phyloP scores from a whole-genome alignment of 2,113 vertebrate species.

The Eulemur rufifrons region DNA sequence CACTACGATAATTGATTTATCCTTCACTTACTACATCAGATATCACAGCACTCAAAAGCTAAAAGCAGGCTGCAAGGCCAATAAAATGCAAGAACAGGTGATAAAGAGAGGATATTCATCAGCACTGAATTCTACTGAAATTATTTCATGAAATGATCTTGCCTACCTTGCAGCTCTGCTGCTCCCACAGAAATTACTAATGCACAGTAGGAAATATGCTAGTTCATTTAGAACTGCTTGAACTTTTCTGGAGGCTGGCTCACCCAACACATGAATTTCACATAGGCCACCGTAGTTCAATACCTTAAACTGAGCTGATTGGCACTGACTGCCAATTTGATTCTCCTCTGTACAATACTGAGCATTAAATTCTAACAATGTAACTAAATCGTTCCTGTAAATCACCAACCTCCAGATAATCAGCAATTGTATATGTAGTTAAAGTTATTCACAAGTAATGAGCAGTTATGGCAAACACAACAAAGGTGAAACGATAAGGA shows the following conservation, averaged over 20 bases:
- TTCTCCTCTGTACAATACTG: not conserved
- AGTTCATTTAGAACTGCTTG: not conserved
- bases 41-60: no score
- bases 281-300: not conserved
- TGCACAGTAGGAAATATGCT: not conserved
- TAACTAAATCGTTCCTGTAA: not conserved
- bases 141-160: not conserved
- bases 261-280: not conserved
- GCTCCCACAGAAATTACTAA: no score
- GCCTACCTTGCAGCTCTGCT: not conserved
- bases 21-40: not conserved
- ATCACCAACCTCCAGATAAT: not conserved
- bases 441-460: conserved; percentile 4
- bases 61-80: not conserved
- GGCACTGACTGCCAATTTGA: not conserved
- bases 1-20: fast-evolving
- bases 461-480: not conserved
- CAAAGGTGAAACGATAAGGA: not conserved
- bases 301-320: not conserved
- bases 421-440: not conserved
- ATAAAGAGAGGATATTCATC: not conserved
- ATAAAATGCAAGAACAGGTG: not conserved
- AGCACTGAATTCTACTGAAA: not conserved
- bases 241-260: not conserved
- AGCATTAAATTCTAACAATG: not conserved